Evolutionary conservation across 1,140 invertebrate genomes (phyloP), one percentile per base, ranked within the genome.

Genomic region (Cydia amplana): DNA sequence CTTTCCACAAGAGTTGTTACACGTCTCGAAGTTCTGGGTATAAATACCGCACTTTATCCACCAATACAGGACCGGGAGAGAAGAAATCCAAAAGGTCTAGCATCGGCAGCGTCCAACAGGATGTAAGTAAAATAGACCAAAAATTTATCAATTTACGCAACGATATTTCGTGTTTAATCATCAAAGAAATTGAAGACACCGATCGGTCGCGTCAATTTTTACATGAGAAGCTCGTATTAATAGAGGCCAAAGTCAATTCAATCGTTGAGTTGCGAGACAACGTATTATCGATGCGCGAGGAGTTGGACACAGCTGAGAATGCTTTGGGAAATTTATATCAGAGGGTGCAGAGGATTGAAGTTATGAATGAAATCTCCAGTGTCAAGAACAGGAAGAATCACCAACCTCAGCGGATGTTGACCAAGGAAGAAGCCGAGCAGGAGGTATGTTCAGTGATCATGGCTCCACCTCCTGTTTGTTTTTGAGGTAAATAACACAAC

Each of bases 31-130:
- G 82, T 51, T 72, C 83, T 5, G 88, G 90, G 7, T 91, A 91
- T 72, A 92, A 92, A 77, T 92, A 89, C 77, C 81, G 90, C 1
- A 89, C 87, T 14, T 75, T 89, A 4, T 89, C 88, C 9, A 91
- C 89, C 2, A 91, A 87, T 70, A 91, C 89, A 0, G 87, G 86
- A 87, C 7, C 83, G 78, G 32, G 83, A 73, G 72, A 65, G 74
- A 40, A 74, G 83, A 49, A 76, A 85, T 81, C 70, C 63, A 83
- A 79, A 86, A 67, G 87, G 84, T 32, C 82, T 16, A 12, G 65
- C 43, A 4, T 46, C 43, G 43, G 43, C 74, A 12, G 65, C 75
- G 20, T 80, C 85, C 43, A 84, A 87, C 23, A 85, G 36, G 77
- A 91, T 88, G 36, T 18, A 23, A 36, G 32, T 36, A 18, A 10